Evolutionary conservation across 1,140 invertebrate species (phyloP).

Genomic region (Ectropis grisescens): DNA sequence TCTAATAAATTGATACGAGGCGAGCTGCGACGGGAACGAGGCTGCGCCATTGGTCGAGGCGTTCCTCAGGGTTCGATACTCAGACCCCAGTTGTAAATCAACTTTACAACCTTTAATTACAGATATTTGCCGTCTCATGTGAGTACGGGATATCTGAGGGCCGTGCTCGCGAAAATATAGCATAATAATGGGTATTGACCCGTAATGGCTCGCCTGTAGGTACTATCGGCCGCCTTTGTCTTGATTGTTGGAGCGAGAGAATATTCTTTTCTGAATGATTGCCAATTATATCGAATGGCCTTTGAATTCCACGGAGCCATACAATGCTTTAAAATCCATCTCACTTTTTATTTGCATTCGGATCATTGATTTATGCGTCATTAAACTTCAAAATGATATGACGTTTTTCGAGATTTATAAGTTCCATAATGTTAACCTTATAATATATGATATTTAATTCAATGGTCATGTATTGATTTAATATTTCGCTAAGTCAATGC

Average conservation of each 20-base stretch:
- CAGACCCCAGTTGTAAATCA: constrained; percentile 59
- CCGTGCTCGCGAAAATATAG: constrained; percentile 64
- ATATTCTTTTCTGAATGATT: constrained; percentile 64
- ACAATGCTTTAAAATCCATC: constrained; percentile 39
- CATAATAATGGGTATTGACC: constrained; percentile 68
- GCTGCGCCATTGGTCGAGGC: constrained; percentile 51
- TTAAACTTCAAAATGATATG: constrained; percentile 26
- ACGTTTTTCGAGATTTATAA: constrained; percentile 9
- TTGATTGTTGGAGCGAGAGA: constrained; percentile 56
- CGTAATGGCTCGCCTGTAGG: constrained; percentile 62
- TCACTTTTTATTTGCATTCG: constrained; percentile 42
- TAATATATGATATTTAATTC: constrained; percentile 6
- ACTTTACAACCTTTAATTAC: constrained; percentile 69
- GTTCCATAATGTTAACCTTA: constrained; percentile 5
- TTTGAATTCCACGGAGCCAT: constrained; percentile 47
- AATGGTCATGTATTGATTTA: too few species aligned
- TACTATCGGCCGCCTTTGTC: constrained; percentile 64
- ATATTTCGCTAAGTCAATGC: too few species aligned
- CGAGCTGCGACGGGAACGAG: constrained; percentile 21
- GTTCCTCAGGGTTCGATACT: constrained; percentile 44
- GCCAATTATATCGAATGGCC: constrained; percentile 66
- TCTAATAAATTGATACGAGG: constrained; percentile 67
- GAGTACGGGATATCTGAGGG: constrained; percentile 58
- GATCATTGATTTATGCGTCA: constrained; percentile 56
- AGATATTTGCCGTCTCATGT: constrained; percentile 66